Conservation (phyloP, 2,113 vertebrate species). For the Pelusios castaneus region DNA sequence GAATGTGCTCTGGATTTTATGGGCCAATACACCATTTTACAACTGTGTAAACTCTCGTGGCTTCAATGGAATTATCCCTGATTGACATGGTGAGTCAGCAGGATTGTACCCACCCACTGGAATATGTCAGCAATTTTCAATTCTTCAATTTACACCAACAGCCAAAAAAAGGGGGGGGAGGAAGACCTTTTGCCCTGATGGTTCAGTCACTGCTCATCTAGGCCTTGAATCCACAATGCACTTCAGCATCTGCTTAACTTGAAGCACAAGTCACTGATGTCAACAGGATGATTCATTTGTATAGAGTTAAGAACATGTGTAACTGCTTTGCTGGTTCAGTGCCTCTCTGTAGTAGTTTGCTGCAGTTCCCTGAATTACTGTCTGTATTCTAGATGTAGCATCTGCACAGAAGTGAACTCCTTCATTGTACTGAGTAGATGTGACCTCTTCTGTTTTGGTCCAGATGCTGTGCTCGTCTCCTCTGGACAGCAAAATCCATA, state of each 20-base stretch:
- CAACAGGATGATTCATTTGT: not conserved
- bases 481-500: not conserved
- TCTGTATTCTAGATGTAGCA: not conserved
- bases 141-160: not conserved
- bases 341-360: not conserved
- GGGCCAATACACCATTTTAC: not conserved
- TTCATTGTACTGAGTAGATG: not conserved
- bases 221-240: not conserved
- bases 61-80: not conserved
- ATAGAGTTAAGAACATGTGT: not conserved
- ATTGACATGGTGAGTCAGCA: not conserved
- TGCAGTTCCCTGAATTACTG: not conserved
- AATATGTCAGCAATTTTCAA: not conserved
- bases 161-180: fast-evolving
- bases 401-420: not conserved
- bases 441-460: not conserved
- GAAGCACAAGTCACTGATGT: not conserved
- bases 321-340: not conserved
- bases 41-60: not conserved
- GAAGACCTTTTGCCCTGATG: not conserved
- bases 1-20: not conserved
- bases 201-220: not conserved
- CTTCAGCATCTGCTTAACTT: not conserved
- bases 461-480: not conserved
- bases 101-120: not conserved